Percentiles rank a stretch among this genome's conserved stretches.
These are phyloP conservation scores for Porphyrio hochstetteri DNA, from an alignment of 2,113 vertebrate species.

Conservation along the genomic window DNA sequence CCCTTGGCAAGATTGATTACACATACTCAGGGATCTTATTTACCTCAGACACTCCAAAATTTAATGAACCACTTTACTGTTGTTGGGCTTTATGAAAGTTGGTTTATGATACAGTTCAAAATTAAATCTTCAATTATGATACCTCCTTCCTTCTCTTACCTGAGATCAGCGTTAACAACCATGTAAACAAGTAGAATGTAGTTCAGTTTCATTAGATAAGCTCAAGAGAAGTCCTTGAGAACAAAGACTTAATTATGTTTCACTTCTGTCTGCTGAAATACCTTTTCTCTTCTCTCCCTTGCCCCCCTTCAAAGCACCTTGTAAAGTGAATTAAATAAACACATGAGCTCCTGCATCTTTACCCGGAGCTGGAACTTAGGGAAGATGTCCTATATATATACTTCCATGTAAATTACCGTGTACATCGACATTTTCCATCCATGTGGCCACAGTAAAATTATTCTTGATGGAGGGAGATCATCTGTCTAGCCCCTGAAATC, in stretches of 20 bases:
- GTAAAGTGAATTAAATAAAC: neutral
- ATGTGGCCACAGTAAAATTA: neutral
- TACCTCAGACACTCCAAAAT: slow-evolving; percentile 2
- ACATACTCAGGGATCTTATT: neutral
- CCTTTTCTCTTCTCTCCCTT: neutral
- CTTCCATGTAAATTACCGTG: neutral
- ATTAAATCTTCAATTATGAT: neutral
- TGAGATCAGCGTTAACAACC: neutral
- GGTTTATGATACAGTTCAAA: slow-evolving; percentile 20
- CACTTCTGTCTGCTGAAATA: neutral
- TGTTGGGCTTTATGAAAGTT: neutral
- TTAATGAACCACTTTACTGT: neutral
- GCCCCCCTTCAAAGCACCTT: neutral
- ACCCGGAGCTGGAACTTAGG: neutral
- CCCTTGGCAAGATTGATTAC: neutral
- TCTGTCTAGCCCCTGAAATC: neutral
- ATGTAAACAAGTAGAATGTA: neutral
- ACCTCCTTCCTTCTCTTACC: neutral
- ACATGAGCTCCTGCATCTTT: neutral
- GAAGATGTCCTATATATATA: neutral
- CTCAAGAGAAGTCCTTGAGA: neutral
- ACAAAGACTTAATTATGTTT: neutral
- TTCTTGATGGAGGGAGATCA: neutral
- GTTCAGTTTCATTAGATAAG: neutral
- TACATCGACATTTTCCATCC: neutral